These are phyloP conservation scores for Anguilla japonica DNA, from an alignment of 2,113 vertebrate species.

Conservation along the genomic window DNA sequence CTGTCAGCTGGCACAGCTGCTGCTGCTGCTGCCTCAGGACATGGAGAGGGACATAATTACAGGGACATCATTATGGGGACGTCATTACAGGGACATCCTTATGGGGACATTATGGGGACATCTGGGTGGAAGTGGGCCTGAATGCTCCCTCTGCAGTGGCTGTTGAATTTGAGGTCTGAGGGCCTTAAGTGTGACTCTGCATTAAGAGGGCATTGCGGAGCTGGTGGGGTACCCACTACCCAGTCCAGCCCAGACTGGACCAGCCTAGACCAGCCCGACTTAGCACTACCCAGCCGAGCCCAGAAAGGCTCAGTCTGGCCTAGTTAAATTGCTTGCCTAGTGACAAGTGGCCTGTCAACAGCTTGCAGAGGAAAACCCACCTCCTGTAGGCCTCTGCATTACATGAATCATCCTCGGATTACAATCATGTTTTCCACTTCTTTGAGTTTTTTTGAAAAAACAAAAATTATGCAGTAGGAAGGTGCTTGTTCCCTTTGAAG, in stretches of 20 bases:
- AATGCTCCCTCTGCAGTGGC: neutral
- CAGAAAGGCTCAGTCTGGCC: neutral
- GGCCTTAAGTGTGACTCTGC: neutral
- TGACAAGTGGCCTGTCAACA: neutral
- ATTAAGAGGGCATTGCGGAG: neutral
- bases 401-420: neutral
- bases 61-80: neutral
- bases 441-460: neutral
- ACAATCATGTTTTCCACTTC: neutral
- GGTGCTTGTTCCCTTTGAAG: neutral
- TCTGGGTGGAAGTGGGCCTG: neutral
- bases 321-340: neutral
- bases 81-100: constrained; percentile 24
- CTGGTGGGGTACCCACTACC: neutral
- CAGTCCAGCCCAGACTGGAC: neutral
- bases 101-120: neutral
- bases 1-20: constrained; percentile 5
- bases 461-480: neutral
- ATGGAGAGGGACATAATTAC: constrained; percentile 36
- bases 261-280: neutral
- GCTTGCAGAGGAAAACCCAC: constrained; percentile 19
- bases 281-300: too few relatives aligned
- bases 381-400: neutral
- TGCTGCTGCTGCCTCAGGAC: constrained; percentile 7
- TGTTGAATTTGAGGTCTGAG: neutral